Evolutionary conservation across 2,888 invertebrate genomes (phyloP), one percentile per base, ranked within the genome.

Genomic region (Tetrapedia diversipes): DNA sequence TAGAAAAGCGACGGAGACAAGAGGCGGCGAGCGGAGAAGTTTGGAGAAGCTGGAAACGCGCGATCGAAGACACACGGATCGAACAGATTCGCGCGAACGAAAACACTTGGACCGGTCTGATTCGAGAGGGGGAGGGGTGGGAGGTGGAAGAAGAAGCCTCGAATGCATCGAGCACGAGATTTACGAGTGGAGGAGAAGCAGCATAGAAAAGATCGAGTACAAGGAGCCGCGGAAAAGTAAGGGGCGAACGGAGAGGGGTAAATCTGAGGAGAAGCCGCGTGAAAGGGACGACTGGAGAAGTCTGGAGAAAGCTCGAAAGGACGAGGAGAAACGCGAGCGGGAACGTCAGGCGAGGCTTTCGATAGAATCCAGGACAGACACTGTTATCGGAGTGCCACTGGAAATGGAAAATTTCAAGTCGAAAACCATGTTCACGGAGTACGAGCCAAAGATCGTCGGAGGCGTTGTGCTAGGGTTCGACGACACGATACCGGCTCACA

Each of bases 361-460:
- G 24, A 71, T 88, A 43, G 90, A 91, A 8, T 87, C 88, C n/a
- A 85, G 87, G 45, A 86, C 85, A 0, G 91, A 90, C 10, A 89
- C 86, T 11, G 78, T 86, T 19, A 86, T 88, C 32, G 87, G 88
- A 3, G 77, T 86, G 6, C 84, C 85, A 4, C 81, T 80, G 29
- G 90, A 90, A 56, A 77, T 81, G 45, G 92, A 92, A 49, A 87
- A 85, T 51, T 86, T 89, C 56, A 91, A 88, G 61, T 91, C 90
- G 43, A 90, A 92, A 63, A 90, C 93, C 14, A 90, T 93, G 1
- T 93, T 93, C 80, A 87, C 92, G 51, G 93, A 93, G 89, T 96
- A 96, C 82, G 95, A 96, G 91, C 96, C 96, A 0, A 95, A 95
- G 89, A 90, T 92, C 41, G 86, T 92, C 47, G 92, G 90, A 1